Percentiles rank a stretch among this genome's conserved stretches.
Conservation (phyloP, 2,797 vertebrate genomes). For the Pseudopleuronectes americanus region DNA sequence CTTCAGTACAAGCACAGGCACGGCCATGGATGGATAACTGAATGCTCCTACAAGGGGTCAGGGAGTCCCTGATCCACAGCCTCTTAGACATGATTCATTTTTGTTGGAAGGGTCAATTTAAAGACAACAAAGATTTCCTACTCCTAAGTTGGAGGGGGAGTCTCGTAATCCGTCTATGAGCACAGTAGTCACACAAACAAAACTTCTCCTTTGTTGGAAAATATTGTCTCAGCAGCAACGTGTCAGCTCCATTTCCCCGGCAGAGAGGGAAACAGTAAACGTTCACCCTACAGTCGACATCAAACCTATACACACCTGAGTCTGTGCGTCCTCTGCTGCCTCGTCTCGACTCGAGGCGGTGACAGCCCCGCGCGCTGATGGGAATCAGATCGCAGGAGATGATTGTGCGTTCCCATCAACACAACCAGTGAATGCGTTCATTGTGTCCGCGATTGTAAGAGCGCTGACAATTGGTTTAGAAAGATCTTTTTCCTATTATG, state of each 20-base stretch:
- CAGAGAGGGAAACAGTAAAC: constrained; percentile 7
- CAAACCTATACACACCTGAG: constrained; percentile 26
- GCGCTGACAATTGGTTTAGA: constrained; percentile 68
- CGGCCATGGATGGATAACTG: constrained; percentile 14
- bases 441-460: constrained; percentile 53
- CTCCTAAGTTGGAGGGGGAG: background rate
- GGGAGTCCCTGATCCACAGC: background rate
- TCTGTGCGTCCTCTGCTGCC: constrained; percentile 20
- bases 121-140: background rate
- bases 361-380: constrained; percentile 46
- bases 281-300: constrained; percentile 27
- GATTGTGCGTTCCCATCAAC: constrained; percentile 64
- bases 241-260: constrained; percentile 17
- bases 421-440: constrained; percentile 48
- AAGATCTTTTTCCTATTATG: constrained; percentile 59
- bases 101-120: constrained; percentile 8
- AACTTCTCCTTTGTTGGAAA: constrained; percentile 27
- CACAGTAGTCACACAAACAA: constrained; percentile 5
- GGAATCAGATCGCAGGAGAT: constrained; percentile 52
- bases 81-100: constrained; percentile 6
- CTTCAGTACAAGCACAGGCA: constrained; percentile 17
- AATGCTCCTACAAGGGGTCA: background rate
- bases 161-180: background rate
- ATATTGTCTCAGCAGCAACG: constrained; percentile 19
- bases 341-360: constrained; percentile 21